These are phyloP conservation scores for Pocillopora verrucosa DNA, from an alignment of 64 coral and sea anemone genomes.

Conservation along the genomic window DNA sequence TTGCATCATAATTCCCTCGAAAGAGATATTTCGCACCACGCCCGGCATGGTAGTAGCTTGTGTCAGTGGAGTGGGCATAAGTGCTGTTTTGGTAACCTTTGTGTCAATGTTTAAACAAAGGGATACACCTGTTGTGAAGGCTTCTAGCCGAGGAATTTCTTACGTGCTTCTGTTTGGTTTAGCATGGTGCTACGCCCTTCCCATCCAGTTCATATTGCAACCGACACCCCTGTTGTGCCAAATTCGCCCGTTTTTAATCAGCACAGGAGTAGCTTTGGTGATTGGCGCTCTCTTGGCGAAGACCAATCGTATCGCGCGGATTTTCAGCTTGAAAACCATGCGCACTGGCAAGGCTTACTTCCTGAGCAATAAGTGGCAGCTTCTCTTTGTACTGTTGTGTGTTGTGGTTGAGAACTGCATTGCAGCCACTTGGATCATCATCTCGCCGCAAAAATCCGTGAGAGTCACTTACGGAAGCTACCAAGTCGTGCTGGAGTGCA, in stretches of 20 bases:
- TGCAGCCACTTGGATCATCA: conserved; percentile 11
- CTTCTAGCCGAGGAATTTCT: conserved; percentile 57
- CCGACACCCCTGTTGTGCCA: conserved; percentile 29
- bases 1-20: conserved; percentile 42
- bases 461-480: conserved; percentile 16
- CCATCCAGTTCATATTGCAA: conserved; percentile 33
- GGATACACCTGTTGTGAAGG: conserved; percentile 54
- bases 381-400: conserved; percentile 33
- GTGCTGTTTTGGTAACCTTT: conserved; percentile 52
- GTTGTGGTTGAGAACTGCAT: conserved; percentile 24
- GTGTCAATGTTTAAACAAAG: conserved; percentile 39
- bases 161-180: conserved; percentile 53
- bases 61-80: conserved; percentile 31
- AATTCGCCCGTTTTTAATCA: conserved; percentile 36
- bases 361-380: conserved; percentile 63
- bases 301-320: conserved; percentile 76
- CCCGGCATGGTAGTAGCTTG: conserved; percentile 40
- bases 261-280: conserved; percentile 44
- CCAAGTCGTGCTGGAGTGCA: conserved; percentile 33
- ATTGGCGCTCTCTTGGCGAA: conserved; percentile 67
- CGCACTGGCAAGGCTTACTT: conserved; percentile 53
- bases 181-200: conserved; percentile 17
- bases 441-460: not conserved
- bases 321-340: conserved; percentile 61
- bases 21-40: conserved; percentile 29